Evolutionary conservation across 2,113 vertebrate genomes (phyloP), one percentile per base, ranked within the genome.

Genomic region (Tursiops truncatus): DNA sequence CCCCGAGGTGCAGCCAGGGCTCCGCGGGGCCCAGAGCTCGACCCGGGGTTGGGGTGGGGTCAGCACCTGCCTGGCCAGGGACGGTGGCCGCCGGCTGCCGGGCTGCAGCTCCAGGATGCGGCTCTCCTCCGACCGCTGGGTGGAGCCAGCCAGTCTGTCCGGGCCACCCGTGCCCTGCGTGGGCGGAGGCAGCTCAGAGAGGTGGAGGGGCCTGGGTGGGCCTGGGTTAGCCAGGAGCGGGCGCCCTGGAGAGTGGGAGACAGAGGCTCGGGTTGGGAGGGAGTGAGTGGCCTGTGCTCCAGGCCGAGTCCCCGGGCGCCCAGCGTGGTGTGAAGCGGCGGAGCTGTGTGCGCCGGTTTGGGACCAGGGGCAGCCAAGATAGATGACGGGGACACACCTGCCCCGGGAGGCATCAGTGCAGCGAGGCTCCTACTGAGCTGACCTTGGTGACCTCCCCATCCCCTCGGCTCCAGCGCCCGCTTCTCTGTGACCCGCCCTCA

Each of bases 21-120:
- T n/a, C 53, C 8, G 23, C 2, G 1, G 6, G 8, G 23, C 25
- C 6, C 5, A 2, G 84, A 31, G 25, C 67, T 50, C 38, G 50
- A 28, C 0, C 1, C 3, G 25, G 47, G 6, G 13, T 0, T 38
- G 6, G 50, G 67, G 50, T 25, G 5, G 26, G 17, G 25, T 56
- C 4, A 0, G 26, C 28, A 7, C 26, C n/a, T 38, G 1, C 17
- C 25, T 5, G 7, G 67, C n/a, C 58, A 38, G n/a, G 33, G 15
- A 71, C 1, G 1, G 7, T 6, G 17, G 31, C 15, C 1, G 0
- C 31, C 6, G 0, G 36, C 67, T 33, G 4, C 9, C 11, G 2
- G 68, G 36, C 36, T 41, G 26, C 26, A 23, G 53, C 36, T 58
- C 17, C 20, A 1, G 20, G 31, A 1, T 4, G 36, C 8, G 20